Percentiles rank a stretch among this genome's conserved stretches.
These are phyloP conservation scores for Mormyrops attenuatus DNA, from an alignment of 2,797 vertebrate species.

Conservation along the genomic window DNA sequence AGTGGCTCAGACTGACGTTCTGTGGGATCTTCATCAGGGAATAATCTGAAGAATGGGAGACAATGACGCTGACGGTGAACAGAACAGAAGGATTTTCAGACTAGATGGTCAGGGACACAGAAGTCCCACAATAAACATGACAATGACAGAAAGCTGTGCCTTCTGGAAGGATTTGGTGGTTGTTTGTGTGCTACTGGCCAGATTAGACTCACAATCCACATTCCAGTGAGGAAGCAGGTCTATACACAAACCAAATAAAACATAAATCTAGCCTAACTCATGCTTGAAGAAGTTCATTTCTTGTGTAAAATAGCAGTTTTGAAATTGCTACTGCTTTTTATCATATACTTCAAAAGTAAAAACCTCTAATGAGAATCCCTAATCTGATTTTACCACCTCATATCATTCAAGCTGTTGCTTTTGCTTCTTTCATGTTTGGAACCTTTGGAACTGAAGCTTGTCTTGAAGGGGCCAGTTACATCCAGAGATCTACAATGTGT, in stretches of 20 bases:
- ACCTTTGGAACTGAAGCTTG: background rate
- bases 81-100: background rate
- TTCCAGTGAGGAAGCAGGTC: conserved; percentile 24
- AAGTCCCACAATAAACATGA: background rate
- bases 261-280: conserved; percentile 26
- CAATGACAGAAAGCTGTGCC: background rate
- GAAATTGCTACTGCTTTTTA: background rate
- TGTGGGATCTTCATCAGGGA: conserved; percentile 72
- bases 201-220: conserved; percentile 30
- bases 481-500: background rate
- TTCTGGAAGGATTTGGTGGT: background rate
- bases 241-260: conserved; percentile 32
- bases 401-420: background rate
- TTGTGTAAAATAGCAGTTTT: background rate
- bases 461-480: background rate
- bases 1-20: conserved; percentile 65
- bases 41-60: conserved; percentile 69
- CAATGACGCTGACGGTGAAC: background rate
- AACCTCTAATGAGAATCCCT: background rate
- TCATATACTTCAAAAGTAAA: background rate
- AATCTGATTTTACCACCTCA: background rate
- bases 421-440: background rate
- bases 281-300: background rate
- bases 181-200: conserved; percentile 30
- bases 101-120: background rate